Percentiles rank a stretch among this genome's conserved stretches.
phyloP scores from a whole-genome alignment of 1,140 invertebrate genomes.

The Pygmarrhopalites habei region DNA sequence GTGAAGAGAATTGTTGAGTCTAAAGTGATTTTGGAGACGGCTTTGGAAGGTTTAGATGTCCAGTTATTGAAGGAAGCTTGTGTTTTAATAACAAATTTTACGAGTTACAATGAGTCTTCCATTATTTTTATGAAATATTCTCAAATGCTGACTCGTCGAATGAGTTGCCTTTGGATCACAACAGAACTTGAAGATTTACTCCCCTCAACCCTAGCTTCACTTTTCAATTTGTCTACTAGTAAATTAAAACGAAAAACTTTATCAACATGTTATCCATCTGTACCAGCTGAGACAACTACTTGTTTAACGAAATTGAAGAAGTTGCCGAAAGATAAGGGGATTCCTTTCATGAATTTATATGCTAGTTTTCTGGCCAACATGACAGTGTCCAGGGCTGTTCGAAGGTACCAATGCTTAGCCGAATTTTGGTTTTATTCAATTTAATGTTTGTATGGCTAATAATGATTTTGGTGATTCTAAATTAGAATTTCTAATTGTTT shows the following conservation, averaged over 20 bases:
- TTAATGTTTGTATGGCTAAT: not conserved
- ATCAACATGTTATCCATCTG: not conserved
- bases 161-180: not conserved
- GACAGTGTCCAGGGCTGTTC: not conserved
- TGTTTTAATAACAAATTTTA: not conserved
- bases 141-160: not conserved
- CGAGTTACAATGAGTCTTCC: not conserved
- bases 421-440: not conserved
- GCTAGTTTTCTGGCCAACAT: not conserved
- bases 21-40: too few species aligned
- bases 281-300: not conserved
- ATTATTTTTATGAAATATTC: not conserved
- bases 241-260: not conserved
- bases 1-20: too few species aligned
- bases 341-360: not conserved
- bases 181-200: not conserved
- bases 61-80: too few species aligned
- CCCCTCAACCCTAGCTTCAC: not conserved
- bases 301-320: not conserved
- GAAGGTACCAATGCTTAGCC: not conserved
- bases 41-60: too few species aligned
- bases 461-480: too few species aligned
- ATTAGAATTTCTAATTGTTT: not conserved
- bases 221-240: constrained; percentile 3
- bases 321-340: not conserved